phyloP scores from a whole-genome alignment of 37 sponge, comb jelly and placozoan species.

The Hormiphora californensis region DNA sequence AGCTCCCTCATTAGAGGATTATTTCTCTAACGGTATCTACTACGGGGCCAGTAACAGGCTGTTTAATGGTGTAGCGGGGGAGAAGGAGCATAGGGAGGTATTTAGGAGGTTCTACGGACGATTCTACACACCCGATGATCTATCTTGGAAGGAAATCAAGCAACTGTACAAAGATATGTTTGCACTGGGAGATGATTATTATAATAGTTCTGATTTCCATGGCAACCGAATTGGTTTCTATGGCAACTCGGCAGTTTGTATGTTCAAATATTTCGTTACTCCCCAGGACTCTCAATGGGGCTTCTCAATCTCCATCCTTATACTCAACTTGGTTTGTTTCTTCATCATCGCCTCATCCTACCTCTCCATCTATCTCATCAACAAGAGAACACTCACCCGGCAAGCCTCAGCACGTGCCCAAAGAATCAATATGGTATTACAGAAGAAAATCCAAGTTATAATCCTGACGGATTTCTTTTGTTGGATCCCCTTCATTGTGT shows the following conservation, averaged over 20 bases:
- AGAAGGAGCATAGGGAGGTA: background rate
- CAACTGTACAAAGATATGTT: background rate
- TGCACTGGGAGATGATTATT: background rate
- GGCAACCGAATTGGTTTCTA: background rate
- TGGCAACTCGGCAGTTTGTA: constrained; percentile 30
- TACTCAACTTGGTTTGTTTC: background rate
- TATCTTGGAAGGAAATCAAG: background rate
- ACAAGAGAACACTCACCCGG: background rate
- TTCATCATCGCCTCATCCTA: background rate
- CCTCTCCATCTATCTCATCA: background rate
- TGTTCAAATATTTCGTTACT: constrained; percentile 24
- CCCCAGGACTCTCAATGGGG: background rate
- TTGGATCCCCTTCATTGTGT: constrained; percentile 15
- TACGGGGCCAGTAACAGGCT: background rate
- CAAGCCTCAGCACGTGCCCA: background rate
- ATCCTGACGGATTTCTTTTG: constrained; percentile 36
- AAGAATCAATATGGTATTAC: background rate
- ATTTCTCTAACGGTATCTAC: background rate
- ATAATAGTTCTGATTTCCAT: no score
- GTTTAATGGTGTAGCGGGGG: background rate
- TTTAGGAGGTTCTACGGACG: background rate
- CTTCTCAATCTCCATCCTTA: background rate
- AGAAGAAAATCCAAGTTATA: background rate
- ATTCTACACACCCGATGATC: background rate
- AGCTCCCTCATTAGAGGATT: background rate